A percentile compares a stretch with the other conserved stretches of the same genome.
Conservation (phyloP, 1,140 invertebrate species). For the Drosophila watanabei region DNA sequence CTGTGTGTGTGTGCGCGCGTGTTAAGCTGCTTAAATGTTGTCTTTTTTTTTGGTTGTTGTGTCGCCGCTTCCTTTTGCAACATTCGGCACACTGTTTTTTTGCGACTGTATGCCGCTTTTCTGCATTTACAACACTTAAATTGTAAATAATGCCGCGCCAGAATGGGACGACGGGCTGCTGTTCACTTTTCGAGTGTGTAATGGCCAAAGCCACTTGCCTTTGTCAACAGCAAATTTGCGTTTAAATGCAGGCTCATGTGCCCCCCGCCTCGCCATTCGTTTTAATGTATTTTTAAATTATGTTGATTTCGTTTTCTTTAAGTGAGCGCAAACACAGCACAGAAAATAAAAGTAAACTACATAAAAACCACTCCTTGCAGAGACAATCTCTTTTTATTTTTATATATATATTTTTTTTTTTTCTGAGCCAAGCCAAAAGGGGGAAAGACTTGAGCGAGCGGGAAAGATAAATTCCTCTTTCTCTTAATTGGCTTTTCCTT, state of each 20-base stretch:
- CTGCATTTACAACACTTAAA: constrained; percentile 81
- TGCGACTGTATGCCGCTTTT: constrained; percentile 40
- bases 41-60: constrained; percentile 15
- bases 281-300: constrained; percentile 82
- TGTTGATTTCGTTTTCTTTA: constrained; percentile 67
- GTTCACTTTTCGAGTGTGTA: constrained; percentile 60
- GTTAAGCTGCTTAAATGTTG: constrained; percentile 81
- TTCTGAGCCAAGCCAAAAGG: background rate
- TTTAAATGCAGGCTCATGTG: constrained; percentile 71
- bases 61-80: constrained; percentile 65
- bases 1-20: constrained; percentile 6
- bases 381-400: constrained; percentile 7
- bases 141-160: constrained; percentile 77
- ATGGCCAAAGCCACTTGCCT: constrained; percentile 82
- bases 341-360: constrained; percentile 5
- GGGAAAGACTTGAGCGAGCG: background rate
- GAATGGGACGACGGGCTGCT: constrained; percentile 9
- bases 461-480: constrained; percentile 16
- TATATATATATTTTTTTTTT: background rate
- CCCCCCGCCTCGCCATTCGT: constrained; percentile 43
- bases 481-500: constrained; percentile 18
- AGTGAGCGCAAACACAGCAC: constrained; percentile 13
- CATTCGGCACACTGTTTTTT: constrained; percentile 60
- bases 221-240: constrained; percentile 82
- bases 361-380: constrained; percentile 10